phyloP scores from a whole-genome alignment of 2,113 vertebrate species.

The Lucifuga dentata region DNA sequence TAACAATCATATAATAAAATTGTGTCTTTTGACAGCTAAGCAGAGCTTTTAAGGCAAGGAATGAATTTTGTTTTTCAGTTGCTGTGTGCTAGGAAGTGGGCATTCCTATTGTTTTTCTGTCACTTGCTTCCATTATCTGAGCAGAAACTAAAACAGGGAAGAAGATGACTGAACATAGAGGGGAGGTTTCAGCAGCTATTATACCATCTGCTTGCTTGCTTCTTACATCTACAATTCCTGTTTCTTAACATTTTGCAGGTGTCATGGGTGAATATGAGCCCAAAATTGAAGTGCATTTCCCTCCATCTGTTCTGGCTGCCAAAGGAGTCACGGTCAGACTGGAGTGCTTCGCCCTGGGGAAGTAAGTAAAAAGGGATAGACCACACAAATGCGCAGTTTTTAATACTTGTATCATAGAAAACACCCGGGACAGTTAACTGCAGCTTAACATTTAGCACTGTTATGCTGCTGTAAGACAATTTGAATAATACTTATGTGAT shows the following conservation, averaged over 20 bases:
- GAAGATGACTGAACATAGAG: conserved; percentile 16
- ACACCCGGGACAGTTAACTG: conserved; percentile 27
- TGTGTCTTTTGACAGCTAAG: too few species aligned
- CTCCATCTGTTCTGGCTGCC: conserved; percentile 89
- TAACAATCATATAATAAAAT: too few species aligned
- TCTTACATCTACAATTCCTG: conserved; percentile 54
- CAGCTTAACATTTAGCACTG: conserved; percentile 9
- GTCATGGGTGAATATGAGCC: conserved; percentile 99
- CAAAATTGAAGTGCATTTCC: conserved; percentile 98
- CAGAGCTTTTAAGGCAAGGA: too few species aligned
- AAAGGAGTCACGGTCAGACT: conserved; percentile 92
- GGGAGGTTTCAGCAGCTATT: conserved; percentile 4
- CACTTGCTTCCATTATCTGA: too few species aligned
- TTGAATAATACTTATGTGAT: conserved; percentile 48
- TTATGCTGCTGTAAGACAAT: conserved; percentile 41
- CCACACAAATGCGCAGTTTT: conserved; percentile 46
- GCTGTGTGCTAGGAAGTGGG: background rate
- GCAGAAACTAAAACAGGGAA: background rate
- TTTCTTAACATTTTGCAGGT: conserved; percentile 84
- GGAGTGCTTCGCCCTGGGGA: conserved; percentile 97
- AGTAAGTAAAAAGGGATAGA: conserved; percentile 87
- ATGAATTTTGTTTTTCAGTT: too few species aligned
- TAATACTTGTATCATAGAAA: conserved; percentile 44
- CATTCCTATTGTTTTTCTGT: background rate
- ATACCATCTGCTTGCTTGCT: conserved; percentile 20